Evolutionary conservation across 2,888 invertebrate genomes (phyloP).

Genomic region (Hemistola chrysoprasaria): DNA sequence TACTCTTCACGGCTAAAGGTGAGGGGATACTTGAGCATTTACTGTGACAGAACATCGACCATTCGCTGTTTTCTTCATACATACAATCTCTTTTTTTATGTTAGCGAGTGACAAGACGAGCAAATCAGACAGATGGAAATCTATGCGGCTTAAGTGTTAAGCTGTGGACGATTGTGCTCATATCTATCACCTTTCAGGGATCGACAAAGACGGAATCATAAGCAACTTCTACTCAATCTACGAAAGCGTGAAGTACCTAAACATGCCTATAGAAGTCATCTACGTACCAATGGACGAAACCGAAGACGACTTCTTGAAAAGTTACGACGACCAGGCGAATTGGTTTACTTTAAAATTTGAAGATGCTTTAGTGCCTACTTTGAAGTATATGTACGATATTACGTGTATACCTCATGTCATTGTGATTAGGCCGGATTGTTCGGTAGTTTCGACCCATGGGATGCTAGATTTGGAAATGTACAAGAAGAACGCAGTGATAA

Average conservation of each 20-base stretch:
- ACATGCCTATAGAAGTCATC: conserved; percentile 67
- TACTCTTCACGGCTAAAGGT: conserved; percentile 55
- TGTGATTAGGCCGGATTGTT: conserved; percentile 51
- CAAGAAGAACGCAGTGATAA: conserved; percentile 62
- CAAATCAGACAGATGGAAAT: too few relatives aligned
- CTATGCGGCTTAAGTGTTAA: too few relatives aligned
- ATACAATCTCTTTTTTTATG: too few relatives aligned
- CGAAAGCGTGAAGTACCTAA: conserved; percentile 54
- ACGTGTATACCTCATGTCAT: conserved; percentile 56
- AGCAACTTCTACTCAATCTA: conserved; percentile 61
- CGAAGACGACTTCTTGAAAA: conserved; percentile 40
- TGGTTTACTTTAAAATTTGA: conserved; percentile 62
- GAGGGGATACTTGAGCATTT: too few relatives aligned
- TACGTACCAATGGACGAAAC: conserved; percentile 61
- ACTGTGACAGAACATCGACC: too few relatives aligned
- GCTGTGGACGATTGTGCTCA: too few relatives aligned
- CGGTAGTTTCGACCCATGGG: conserved; percentile 53
- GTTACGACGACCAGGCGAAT: conserved; percentile 61
- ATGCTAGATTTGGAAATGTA: conserved; percentile 58
- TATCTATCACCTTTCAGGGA: too few relatives aligned
- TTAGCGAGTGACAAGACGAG: too few relatives aligned
- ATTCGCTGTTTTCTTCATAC: too few relatives aligned
- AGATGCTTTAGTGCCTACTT: conserved; percentile 49
- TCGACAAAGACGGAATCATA: conserved; percentile 55
- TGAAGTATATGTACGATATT: conserved; percentile 56